Conservation (phyloP, 2,888 invertebrate genomes). For the Tipula vernalis region DNA sequence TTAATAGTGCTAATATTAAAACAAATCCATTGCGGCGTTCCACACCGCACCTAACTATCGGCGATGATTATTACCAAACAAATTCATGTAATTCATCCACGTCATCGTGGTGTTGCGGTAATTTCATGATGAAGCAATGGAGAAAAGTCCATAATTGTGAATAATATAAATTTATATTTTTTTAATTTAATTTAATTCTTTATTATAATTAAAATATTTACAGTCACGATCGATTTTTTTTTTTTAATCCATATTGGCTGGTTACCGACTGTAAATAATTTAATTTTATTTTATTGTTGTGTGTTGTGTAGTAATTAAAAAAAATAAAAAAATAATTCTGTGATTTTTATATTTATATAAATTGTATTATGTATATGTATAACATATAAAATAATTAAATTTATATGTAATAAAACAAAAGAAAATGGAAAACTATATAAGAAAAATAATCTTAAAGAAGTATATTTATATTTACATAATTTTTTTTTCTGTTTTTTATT, state of each 20-base stretch:
- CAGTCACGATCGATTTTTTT: neutral
- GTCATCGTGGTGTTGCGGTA: constrained; percentile 60
- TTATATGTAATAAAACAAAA: neutral
- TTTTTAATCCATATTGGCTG: neutral
- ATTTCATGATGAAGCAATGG: constrained; percentile 62
- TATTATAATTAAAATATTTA: neutral
- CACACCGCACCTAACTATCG: constrained; percentile 29
- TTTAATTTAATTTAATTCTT: neutral
- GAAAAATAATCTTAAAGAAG: neutral
- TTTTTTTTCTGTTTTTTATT: neutral
- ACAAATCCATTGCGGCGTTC: constrained; percentile 30
- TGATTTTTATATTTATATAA: neutral
- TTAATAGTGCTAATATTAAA: constrained; percentile 16
- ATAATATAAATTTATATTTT: constrained; percentile 26
- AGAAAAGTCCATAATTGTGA: constrained; percentile 63
- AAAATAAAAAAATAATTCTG: neutral
- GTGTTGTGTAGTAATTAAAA: neutral
- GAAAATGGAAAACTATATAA: neutral
- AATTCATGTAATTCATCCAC: constrained; percentile 33
- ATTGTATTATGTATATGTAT: neutral
- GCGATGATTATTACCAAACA: constrained; percentile 17
- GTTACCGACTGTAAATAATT: neutral
- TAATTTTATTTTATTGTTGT: neutral
- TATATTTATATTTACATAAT: neutral
- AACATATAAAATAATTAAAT: neutral